Evolutionary conservation across 2,888 invertebrate genomes (phyloP).

Genomic region (Strigamia crassipes): DNA sequence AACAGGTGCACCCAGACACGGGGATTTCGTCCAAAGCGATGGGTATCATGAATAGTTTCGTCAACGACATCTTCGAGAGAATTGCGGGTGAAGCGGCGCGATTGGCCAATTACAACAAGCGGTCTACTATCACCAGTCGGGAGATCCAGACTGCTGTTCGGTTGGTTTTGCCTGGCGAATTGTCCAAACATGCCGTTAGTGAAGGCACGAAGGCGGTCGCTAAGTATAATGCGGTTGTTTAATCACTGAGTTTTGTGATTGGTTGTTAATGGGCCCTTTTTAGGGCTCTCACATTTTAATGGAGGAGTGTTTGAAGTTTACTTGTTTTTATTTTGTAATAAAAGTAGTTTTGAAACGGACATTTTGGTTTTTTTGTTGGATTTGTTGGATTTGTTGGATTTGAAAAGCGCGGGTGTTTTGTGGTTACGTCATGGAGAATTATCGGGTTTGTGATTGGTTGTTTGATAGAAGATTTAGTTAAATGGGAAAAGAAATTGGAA

Average conservation of each 20-base stretch:
- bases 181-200: constrained; percentile 59
- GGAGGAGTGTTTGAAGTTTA: background rate
- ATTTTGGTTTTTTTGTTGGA: too few species aligned
- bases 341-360: background rate
- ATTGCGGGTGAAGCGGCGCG: constrained; percentile 70
- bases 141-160: constrained; percentile 73
- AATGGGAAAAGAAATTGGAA: too few species aligned
- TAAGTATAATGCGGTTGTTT: too few species aligned
- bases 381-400: too few species aligned
- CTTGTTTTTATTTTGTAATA: background rate
- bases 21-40: constrained; percentile 73
- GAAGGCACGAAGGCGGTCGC: too few species aligned
- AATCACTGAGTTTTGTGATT: too few species aligned
- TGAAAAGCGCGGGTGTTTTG: too few species aligned
- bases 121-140: constrained; percentile 69
- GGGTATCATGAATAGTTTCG: constrained; percentile 75
- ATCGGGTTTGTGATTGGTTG: too few species aligned
- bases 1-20: constrained; percentile 67
- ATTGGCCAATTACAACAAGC: constrained; percentile 68
- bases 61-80: constrained; percentile 74
- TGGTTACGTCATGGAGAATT: too few species aligned
- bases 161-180: constrained; percentile 71
- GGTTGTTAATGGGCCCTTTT: too few species aligned
- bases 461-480: too few species aligned
- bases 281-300: constrained; percentile 41